phyloP scores from a whole-genome alignment of 2,888 invertebrate genomes.

The Drosophila villosipedis region DNA sequence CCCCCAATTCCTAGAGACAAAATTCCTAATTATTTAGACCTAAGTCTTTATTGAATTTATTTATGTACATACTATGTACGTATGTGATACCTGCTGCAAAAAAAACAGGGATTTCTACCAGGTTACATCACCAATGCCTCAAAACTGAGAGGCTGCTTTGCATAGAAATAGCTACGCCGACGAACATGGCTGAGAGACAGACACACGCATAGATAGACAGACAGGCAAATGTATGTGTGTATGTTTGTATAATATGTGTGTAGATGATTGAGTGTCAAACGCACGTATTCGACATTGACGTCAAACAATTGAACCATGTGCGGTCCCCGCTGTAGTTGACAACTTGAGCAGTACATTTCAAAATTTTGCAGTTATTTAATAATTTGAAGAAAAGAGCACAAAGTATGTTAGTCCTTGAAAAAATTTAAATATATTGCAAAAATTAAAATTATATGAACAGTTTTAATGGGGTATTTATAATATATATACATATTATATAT shows the following conservation, averaged over 20 bases:
- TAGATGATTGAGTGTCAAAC: slow-evolving; percentile 16
- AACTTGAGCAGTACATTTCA: slow-evolving; percentile 7
- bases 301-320: slow-evolving; percentile 16
- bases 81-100: neutral
- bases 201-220: neutral
- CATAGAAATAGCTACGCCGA: slow-evolving; percentile 7
- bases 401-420: neutral
- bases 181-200: slow-evolving; percentile 9
- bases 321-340: slow-evolving; percentile 11
- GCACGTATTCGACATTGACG: slow-evolving; percentile 20
- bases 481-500: neutral
- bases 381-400: neutral
- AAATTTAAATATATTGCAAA: neutral
- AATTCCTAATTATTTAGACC: neutral
- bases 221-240: neutral
- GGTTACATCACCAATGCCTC: slow-evolving; percentile 16
- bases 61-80: neutral
- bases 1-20: neutral
- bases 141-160: slow-evolving; percentile 10
- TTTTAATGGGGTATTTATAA: neutral
- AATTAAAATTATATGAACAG: neutral
- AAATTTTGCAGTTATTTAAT: slow-evolving; percentile 3
- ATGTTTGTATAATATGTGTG: neutral
- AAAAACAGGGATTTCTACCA: slow-evolving; percentile 10
- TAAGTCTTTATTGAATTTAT: neutral